Evolutionary conservation across 2,113 vertebrate genomes (phyloP).

Genomic region (Taxidea taxus): DNA sequence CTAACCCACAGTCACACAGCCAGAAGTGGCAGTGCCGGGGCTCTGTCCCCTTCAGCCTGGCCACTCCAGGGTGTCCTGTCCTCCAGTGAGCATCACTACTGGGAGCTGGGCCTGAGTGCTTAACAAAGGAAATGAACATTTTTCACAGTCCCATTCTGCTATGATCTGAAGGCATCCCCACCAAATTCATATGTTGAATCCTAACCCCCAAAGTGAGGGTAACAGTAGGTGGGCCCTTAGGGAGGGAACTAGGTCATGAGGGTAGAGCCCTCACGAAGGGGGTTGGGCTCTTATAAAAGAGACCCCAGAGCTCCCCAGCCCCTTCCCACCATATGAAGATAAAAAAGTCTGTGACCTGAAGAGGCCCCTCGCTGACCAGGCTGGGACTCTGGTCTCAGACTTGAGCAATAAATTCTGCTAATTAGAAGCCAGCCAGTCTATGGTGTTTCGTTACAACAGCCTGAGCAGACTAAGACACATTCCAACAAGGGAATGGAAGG

Average conservation of each 20-base stretch:
- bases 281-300: background rate
- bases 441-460: background rate
- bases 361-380: fast-evolving
- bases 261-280: background rate
- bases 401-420: background rate
- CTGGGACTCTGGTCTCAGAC: background rate
- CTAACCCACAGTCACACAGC: background rate
- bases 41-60: background rate
- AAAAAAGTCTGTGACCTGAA: background rate
- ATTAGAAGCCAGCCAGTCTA: background rate
- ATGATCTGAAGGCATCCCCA: background rate
- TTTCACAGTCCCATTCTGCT: background rate
- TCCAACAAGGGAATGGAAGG: background rate
- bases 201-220: background rate
- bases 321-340: background rate
- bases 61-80: fast-evolving
- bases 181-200: background rate
- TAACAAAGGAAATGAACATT: background rate
- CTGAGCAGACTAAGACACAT: background rate
- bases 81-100: too few species aligned
- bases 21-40: background rate
- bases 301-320: too few species aligned
- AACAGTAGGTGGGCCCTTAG: background rate
- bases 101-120: background rate
- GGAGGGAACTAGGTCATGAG: too few species aligned